Evolutionary conservation across 1,140 invertebrate species (phyloP), one percentile per base, ranked within the genome.

Genomic region (Dendrolimus punctatus): DNA sequence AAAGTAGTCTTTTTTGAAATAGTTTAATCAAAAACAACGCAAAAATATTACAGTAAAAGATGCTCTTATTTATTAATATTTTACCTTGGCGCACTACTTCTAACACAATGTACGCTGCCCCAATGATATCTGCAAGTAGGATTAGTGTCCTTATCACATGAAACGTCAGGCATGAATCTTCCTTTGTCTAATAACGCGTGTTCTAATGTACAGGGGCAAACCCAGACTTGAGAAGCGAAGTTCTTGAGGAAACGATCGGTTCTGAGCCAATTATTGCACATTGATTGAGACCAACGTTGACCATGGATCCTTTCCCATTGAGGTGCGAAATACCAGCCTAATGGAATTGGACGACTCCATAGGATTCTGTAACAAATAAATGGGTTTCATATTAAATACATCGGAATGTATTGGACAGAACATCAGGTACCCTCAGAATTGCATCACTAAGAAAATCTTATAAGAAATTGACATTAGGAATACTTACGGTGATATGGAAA

Each of bases 101-200:
- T 92, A 6, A 99, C 95, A 77, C 98, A 99, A 80, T 99, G 97
- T 8, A 94, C 88, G 37, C 96, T 95, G 36, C 93, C 94, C 66
- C 92, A 91, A 73, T 99, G 95, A 68, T 95, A 96, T 76, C 92
- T 91, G 73, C 98, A 99, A 46, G 93, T 93, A 5, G 95, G 94
- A 84, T 98, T 96, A 4, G 94, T 92, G 75, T 97, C 95, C 71
- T 93, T 94, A 79, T 98, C 97, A 73, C 98, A 99, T 51, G 94
- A 92, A 47, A 92, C 92, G 79, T 99, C 97, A 0, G 98, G 95
- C 60, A 97, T 89, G 76, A 93, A 99, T 8, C 97, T 90, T 6
- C 98, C 98, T 77, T 96, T 95, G 71, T 99, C 98, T 40, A 93
- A 87, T 1, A 98, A 75, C 0, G 97, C 98, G 68, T 99, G 98